These are phyloP conservation scores for Syngnathus acus DNA, from an alignment of 2,797 vertebrate species.

Conservation along the genomic window DNA sequence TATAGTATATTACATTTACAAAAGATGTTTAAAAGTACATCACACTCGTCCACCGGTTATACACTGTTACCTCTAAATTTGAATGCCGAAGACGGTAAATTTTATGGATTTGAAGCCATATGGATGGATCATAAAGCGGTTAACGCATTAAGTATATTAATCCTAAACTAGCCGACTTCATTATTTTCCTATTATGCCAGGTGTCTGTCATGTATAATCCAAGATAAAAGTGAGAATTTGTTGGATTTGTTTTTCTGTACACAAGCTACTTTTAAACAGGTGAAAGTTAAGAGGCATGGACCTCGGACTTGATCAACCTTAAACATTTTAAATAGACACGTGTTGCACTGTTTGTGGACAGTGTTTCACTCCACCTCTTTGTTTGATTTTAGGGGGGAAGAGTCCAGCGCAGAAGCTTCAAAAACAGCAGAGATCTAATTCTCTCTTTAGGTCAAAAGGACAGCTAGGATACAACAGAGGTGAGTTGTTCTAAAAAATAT, in stretches of 20 bases:
- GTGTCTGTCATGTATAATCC: background rate
- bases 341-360: background rate
- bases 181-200: too few species aligned
- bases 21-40: too few species aligned
- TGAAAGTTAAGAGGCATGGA: background rate
- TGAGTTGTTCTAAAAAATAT: conserved; percentile 24
- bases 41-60: too few species aligned
- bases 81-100: too few species aligned
- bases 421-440: conserved; percentile 30
- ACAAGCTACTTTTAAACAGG: background rate
- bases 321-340: background rate
- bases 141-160: too few species aligned
- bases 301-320: background rate
- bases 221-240: background rate
- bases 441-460: conserved; percentile 25
- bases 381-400: conserved; percentile 47
- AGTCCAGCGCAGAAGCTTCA: conserved; percentile 36
- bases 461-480: conserved; percentile 32
- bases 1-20: too few species aligned
- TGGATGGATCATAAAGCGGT: too few species aligned
- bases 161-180: too few species aligned
- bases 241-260: background rate
- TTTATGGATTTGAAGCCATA: too few species aligned
- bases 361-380: conserved; percentile 15
- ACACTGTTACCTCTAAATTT: too few species aligned